Conservation (phyloP, 2,888 invertebrate species). For the Drosophila leonis region DNA sequence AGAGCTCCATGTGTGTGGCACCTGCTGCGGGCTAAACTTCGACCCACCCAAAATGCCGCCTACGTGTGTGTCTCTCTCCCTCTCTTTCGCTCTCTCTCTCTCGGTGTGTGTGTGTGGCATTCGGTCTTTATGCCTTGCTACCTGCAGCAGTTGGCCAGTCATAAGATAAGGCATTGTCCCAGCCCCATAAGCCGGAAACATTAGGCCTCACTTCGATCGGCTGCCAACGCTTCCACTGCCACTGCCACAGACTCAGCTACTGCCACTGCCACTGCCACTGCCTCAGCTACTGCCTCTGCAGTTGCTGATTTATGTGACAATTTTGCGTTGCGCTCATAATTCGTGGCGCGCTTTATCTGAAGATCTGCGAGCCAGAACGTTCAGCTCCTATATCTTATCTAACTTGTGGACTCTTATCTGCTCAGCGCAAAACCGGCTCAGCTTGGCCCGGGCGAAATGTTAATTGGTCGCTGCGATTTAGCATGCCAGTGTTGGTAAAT, state of each 20-base stretch:
- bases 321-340: constrained; percentile 49
- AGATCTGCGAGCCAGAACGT: constrained; percentile 26
- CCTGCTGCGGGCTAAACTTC: constrained; percentile 53
- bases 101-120: constrained; percentile 9
- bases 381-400: constrained; percentile 32
- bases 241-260: background rate
- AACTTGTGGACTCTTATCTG: constrained; percentile 19
- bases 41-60: constrained; percentile 35
- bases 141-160: constrained; percentile 24
- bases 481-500: constrained; percentile 7
- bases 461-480: constrained; percentile 11
- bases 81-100: background rate
- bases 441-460: constrained; percentile 15
- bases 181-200: constrained; percentile 30
- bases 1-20: constrained; percentile 50
- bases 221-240: constrained; percentile 5
- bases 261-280: constrained; percentile 15
- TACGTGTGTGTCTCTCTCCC: background rate
- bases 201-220: constrained; percentile 50
- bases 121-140: constrained; percentile 16
- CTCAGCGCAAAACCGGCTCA: constrained; percentile 21
- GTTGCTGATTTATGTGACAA: constrained; percentile 54
- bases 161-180: constrained; percentile 47
- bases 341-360: constrained; percentile 39
- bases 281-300: background rate